Conservation (phyloP, 2,113 vertebrate genomes). For the Picathartes gymnocephalus region DNA sequence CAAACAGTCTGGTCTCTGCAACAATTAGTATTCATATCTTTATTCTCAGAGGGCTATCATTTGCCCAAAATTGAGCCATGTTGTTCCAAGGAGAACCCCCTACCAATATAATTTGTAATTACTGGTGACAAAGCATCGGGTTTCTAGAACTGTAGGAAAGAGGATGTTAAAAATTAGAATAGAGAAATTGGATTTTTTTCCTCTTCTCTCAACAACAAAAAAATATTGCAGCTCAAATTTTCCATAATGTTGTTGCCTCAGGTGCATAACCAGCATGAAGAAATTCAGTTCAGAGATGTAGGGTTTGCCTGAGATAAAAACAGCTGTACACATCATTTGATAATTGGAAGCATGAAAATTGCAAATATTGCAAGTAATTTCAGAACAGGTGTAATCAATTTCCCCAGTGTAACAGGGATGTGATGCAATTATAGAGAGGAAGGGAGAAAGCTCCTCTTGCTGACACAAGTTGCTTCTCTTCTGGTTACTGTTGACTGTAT, state of each 20-base stretch:
- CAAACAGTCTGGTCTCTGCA: background rate
- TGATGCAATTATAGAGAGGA: background rate
- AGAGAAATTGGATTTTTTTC: background rate
- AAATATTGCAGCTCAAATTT: background rate
- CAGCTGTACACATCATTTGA: background rate
- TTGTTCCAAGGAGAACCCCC: background rate
- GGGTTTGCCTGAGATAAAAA: background rate
- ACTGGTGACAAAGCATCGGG: background rate
- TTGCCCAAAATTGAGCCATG: background rate
- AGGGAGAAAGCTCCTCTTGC: background rate
- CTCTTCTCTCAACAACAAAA: background rate
- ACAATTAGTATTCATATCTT: background rate
- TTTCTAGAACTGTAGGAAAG: background rate
- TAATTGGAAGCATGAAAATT: background rate
- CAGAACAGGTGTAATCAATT: background rate
- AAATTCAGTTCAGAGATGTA: background rate
- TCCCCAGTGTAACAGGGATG: background rate
- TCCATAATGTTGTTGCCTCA: background rate
- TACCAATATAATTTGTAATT: background rate
- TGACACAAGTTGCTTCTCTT: background rate
- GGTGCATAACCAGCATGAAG: background rate
- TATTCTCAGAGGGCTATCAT: background rate
- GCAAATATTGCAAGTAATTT: background rate
- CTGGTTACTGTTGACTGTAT: background rate
- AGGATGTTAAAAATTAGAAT: background rate